Evolutionary conservation across 2,888 invertebrate genomes (phyloP).

Genomic region (Scaptomyza reducta): DNA sequence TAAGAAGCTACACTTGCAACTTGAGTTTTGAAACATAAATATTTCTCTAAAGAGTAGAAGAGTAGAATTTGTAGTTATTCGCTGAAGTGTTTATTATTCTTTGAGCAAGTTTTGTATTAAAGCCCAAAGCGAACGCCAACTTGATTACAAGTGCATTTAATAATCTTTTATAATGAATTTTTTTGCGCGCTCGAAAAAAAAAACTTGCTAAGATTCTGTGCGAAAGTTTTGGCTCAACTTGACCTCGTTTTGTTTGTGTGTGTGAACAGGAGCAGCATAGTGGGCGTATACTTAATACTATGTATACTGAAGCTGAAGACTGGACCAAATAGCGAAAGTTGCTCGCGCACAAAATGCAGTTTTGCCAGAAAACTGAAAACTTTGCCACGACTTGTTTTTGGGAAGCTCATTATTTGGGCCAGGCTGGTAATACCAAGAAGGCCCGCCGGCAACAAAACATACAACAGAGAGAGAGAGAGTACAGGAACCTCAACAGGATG

Average conservation of each 20-base stretch:
- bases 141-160: constrained; percentile 49
- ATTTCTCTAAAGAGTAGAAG: neutral
- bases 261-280: constrained; percentile 17
- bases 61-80: constrained; percentile 5
- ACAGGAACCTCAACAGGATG: constrained; percentile 13
- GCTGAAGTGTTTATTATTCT: constrained; percentile 25
- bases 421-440: constrained; percentile 18
- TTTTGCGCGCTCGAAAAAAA: neutral
- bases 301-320: constrained; percentile 35
- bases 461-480: constrained; percentile 4
- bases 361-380: constrained; percentile 35
- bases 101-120: constrained; percentile 4
- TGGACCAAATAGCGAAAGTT: constrained; percentile 36
- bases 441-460: constrained; percentile 22
- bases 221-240: constrained; percentile 52
- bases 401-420: neutral
- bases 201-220: constrained; percentile 32
- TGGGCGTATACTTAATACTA: constrained; percentile 18
- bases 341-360: constrained; percentile 27
- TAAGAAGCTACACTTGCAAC: neutral
- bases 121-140: constrained; percentile 19
- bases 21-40: neutral
- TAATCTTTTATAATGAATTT: constrained; percentile 51
- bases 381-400: constrained; percentile 20
- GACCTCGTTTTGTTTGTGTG: constrained; percentile 46